Evolutionary conservation across 2,113 vertebrate genomes (phyloP), one percentile per base, ranked within the genome.

Genomic region (Poecilia latipinna): DNA sequence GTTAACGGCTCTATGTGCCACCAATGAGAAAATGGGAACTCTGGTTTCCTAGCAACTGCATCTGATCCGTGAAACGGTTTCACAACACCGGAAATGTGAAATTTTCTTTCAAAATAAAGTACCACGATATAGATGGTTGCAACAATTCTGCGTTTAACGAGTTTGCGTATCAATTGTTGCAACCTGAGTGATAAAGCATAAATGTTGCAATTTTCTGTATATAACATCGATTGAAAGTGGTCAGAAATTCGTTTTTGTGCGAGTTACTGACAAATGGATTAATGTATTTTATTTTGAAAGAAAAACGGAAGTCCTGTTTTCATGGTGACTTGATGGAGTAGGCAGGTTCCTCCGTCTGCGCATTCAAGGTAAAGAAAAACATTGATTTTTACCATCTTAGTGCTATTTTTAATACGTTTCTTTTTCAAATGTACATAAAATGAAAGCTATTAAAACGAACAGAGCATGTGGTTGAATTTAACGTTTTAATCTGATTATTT

Each of bases 21-120:
- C 82, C 84, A 90, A 88, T 84, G 22, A 65, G 31, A 51, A 13
- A 0, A 7, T n/a, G n/a, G 68, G 74, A 39, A 78, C 72, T 54
- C 13, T 68, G 13, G 89, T 89, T 51, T 64, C 88, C 48, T 77
- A 77, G 84, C 88, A 93, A 91, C 89, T 63, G 75, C 68, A 66
- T 84, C 82, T 90, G 71, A 81, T 66, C 85, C 28, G 63, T 86
- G 75, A 83, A 81, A 74, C 31, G 72, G 57, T 86, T 82, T 64
- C 75, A 3, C n/a, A 26, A 44, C 3, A 11, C 48, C 37, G 70
- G 82, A 86, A 72, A 28, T 29, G 0, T 1, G 28, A 68, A 1
- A 4, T 12, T 17, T 29, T 6, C 33, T 26, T 70, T 70, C 44
- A 33, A 44, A 69, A 12, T 39, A 61, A 48, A 31, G 0, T 0